phyloP scores from a whole-genome alignment of 2,113 vertebrate species.

The Plestiodon gilberti region DNA sequence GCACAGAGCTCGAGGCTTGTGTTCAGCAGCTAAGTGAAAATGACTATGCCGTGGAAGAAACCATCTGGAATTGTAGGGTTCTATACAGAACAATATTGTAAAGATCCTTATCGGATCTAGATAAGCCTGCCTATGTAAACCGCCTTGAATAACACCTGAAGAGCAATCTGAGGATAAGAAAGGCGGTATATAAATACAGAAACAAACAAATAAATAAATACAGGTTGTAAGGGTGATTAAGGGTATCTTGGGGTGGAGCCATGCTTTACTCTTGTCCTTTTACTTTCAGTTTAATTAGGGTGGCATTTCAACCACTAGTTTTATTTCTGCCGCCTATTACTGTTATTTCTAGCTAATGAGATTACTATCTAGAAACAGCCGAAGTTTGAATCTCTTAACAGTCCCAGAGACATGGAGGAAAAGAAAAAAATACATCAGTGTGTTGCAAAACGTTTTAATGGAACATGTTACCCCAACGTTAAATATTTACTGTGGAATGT shows the following conservation, averaged over 20 bases:
- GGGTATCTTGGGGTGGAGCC: not conserved
- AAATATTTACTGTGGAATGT: not conserved
- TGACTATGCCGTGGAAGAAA: too few species aligned
- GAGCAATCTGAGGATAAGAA: too few species aligned
- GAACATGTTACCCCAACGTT: not conserved
- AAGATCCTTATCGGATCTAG: too few species aligned
- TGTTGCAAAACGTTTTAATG: slow-evolving; percentile 8
- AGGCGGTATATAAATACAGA: too few species aligned
- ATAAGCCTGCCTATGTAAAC: too few species aligned
- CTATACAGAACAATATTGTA: too few species aligned
- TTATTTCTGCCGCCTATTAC: slow-evolving; percentile 5
- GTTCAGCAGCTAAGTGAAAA: too few species aligned
- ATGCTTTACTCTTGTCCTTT: not conserved
- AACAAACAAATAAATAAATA: too few species aligned
- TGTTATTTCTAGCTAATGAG: slow-evolving; percentile 10
- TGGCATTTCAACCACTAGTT: not conserved
- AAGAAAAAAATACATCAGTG: too few species aligned
- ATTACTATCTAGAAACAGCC: slow-evolving; percentile 2
- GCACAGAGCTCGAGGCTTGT: too few species aligned
- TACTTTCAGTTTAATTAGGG: slow-evolving; percentile 19
- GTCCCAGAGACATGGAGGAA: not conserved
- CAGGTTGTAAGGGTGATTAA: slow-evolving; percentile 8
- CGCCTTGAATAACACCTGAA: too few species aligned
- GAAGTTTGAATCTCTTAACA: slow-evolving; percentile 10
- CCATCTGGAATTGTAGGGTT: too few species aligned